These are phyloP conservation scores for Lerista edwardsae DNA, from an alignment of 2,797 vertebrate genomes.

Conservation along the genomic window DNA sequence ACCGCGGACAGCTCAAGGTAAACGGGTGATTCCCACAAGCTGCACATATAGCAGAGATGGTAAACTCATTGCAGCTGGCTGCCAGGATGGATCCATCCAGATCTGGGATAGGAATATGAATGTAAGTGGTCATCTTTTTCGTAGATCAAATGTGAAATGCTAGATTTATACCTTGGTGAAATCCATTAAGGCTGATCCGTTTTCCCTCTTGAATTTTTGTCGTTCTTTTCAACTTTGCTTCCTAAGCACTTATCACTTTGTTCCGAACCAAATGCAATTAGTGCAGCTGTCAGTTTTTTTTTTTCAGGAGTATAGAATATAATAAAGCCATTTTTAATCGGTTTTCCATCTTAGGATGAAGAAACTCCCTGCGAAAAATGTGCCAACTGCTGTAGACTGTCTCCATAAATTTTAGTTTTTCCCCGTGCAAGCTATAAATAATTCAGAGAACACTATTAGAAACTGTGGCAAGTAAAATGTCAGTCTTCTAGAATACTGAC, in stretches of 20 bases:
- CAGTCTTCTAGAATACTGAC: background rate
- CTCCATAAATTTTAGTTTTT: background rate
- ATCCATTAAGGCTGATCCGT: background rate
- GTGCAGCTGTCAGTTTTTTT: background rate
- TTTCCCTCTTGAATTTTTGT: background rate
- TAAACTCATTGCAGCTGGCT: slow-evolving; percentile 92
- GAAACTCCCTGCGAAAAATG: background rate
- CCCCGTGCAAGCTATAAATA: background rate
- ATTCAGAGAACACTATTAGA: background rate
- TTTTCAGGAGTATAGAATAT: background rate
- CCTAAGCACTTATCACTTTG: background rate
- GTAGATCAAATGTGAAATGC: accelerated
- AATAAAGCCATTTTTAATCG: background rate
- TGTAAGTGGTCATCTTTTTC: slow-evolving; percentile 80
- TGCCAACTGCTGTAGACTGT: background rate
- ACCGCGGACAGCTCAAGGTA: slow-evolving; percentile 91
- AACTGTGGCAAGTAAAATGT: background rate
- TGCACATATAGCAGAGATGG: slow-evolving; percentile 95
- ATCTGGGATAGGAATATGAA: slow-evolving; percentile 96
- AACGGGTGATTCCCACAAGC: slow-evolving; percentile 91
- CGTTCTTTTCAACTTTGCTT: background rate
- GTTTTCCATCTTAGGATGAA: background rate
- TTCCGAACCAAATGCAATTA: background rate
- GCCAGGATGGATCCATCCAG: slow-evolving; percentile 96
- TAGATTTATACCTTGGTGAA: slow-evolving; percentile 1